Conservation (phyloP, 2,113 vertebrate genomes). For the Nothobranchius kuhntae region DNA sequence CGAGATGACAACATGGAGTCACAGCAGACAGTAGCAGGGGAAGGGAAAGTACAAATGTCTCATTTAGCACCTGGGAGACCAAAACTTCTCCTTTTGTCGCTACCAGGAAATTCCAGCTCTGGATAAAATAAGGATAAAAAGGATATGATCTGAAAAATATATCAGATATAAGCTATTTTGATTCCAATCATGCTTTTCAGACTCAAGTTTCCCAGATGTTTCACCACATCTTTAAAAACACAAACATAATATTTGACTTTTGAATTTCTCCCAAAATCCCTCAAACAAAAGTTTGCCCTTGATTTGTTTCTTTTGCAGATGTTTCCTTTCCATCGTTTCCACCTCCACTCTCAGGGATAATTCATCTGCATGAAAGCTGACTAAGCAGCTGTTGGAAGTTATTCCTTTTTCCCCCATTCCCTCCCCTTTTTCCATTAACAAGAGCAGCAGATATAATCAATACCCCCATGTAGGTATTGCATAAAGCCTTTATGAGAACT, state of each 20-base stretch:
- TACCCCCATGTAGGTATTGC: constrained; percentile 40
- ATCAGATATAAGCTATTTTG: neutral
- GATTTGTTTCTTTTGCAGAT: neutral
- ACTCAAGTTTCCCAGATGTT: neutral
- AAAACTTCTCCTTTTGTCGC: neutral
- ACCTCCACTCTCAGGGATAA: constrained; percentile 15
- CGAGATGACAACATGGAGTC: neutral
- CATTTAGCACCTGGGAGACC: neutral
- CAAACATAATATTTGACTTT: neutral
- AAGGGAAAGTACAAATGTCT: neutral
- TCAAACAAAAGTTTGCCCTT: neutral
- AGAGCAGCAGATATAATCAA: constrained; percentile 54
- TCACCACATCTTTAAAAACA: neutral
- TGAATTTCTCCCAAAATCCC: too few relatives aligned
- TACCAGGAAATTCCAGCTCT: neutral
- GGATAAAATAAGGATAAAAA: too few relatives aligned
- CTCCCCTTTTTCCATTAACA: constrained; percentile 20
- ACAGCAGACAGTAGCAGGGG: neutral
- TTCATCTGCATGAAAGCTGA: constrained; percentile 49
- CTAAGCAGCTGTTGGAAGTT: constrained; percentile 43
- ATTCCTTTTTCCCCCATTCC: constrained; percentile 9
- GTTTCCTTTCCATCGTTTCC: neutral
- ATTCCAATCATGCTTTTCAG: too few relatives aligned
- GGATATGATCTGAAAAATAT: too few relatives aligned
- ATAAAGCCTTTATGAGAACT: constrained; percentile 34